These are phyloP conservation scores for Trichogramma evanescens DNA, from an alignment of 2,888 invertebrate species.

Conservation along the genomic window DNA sequence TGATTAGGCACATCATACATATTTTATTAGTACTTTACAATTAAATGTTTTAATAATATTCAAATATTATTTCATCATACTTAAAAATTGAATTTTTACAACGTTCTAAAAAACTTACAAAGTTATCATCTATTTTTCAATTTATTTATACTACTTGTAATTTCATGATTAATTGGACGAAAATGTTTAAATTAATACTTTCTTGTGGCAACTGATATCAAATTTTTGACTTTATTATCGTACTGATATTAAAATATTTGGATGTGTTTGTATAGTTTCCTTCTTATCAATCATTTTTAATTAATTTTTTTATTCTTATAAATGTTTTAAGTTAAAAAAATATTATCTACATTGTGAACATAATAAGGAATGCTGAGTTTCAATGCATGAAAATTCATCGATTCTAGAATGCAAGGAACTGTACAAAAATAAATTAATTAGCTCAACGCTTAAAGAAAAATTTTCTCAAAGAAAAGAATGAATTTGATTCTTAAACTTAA, in stretches of 20 bases:
- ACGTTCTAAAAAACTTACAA: conserved; percentile 7
- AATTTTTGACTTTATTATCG: background rate
- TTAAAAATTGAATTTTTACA: background rate
- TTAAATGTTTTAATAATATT: background rate
- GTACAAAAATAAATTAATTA: conserved; percentile 21
- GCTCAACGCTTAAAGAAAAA: background rate
- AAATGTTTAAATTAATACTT: conserved; percentile 19
- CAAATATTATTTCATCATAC: no score
- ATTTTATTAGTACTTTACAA: conserved; percentile 2
- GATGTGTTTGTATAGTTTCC: no score
- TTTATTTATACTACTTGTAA: conserved; percentile 13
- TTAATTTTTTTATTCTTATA: conserved; percentile 4
- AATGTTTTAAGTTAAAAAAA: conserved; percentile 18
- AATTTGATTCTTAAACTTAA: conserved; percentile 11
- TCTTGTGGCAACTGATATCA: conserved; percentile 7
- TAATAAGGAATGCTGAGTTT: conserved; percentile 20
- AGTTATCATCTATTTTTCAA: conserved; percentile 5
- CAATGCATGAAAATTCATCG: conserved; percentile 19
- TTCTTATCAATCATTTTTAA: conserved; percentile 4
- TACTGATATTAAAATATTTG: no score
- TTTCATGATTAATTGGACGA: conserved; percentile 17
- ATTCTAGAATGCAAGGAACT: conserved; percentile 24
- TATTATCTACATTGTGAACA: conserved; percentile 25
- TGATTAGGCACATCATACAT: conserved; percentile 13
- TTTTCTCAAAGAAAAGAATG: conserved; percentile 17